A percentile compares a stretch with the other conserved stretches of the same genome.
phyloP scores from a whole-genome alignment of 2,888 invertebrate species.

The Apamea sordens region DNA sequence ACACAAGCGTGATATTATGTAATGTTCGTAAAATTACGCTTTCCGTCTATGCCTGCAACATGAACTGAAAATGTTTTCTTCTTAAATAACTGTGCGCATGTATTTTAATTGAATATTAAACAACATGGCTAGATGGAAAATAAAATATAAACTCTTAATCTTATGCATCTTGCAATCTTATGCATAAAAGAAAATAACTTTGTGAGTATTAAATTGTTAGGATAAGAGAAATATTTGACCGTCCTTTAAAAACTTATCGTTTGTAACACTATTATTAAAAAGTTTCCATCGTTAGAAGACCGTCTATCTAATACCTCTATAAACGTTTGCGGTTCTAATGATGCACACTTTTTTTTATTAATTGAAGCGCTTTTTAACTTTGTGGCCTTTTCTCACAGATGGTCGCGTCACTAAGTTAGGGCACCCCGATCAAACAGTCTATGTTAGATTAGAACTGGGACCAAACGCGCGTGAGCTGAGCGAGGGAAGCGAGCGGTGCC shows the following conservation, averaged over 20 bases:
- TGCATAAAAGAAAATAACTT: slow-evolving; percentile 3
- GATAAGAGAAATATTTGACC: background rate
- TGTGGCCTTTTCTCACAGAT: background rate
- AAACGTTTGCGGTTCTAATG: background rate
- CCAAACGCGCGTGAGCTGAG: background rate
- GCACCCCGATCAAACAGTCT: too few relatives aligned
- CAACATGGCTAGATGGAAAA: slow-evolving; percentile 22
- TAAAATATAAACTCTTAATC: slow-evolving; percentile 15
- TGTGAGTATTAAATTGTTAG: slow-evolving; percentile 23
- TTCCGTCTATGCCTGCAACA: slow-evolving; percentile 3
- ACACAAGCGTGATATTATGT: too few relatives aligned
- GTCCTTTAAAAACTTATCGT: too few relatives aligned
- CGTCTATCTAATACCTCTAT: too few relatives aligned
- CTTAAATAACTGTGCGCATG: slow-evolving; percentile 17
- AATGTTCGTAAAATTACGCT: background rate
- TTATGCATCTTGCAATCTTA: too few relatives aligned
- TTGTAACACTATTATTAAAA: too few relatives aligned
- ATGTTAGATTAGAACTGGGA: background rate
- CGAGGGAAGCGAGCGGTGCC: background rate
- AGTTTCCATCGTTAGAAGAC: too few relatives aligned
- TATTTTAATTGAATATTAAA: slow-evolving; percentile 42
- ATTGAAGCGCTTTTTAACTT: too few relatives aligned
- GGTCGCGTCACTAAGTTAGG: too few relatives aligned
- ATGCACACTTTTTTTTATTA: background rate
- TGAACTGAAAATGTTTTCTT: slow-evolving; percentile 16